Conservation (phyloP, 2,888 invertebrate genomes). For the Luperina testacea region DNA sequence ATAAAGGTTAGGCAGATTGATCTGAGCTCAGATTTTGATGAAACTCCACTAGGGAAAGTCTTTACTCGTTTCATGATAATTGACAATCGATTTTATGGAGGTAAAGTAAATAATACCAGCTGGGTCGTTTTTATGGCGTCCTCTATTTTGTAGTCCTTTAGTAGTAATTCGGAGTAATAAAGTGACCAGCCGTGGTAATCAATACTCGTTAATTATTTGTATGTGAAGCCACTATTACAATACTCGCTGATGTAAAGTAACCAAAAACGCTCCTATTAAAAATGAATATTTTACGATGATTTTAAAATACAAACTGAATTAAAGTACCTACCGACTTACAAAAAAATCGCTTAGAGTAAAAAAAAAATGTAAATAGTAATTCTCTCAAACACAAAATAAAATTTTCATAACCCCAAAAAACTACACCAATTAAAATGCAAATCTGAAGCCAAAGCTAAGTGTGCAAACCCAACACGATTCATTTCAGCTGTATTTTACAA, state of each 20-base stretch:
- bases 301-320: background rate
- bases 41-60: background rate
- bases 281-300: background rate
- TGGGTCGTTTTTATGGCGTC: constrained; percentile 1
- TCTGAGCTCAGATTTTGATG: background rate
- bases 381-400: constrained; percentile 31
- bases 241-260: background rate
- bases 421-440: constrained; percentile 60
- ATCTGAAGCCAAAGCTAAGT: constrained; percentile 43
- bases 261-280: background rate
- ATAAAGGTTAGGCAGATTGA: too few relatives aligned
- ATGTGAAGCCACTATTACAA: background rate
- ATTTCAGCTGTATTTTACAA: constrained; percentile 62
- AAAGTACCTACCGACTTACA: background rate
- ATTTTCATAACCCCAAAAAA: constrained; percentile 52
- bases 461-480: constrained; percentile 56
- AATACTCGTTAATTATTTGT: background rate
- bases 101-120: background rate
- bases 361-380: constrained; percentile 11
- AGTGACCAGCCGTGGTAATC: constrained; percentile 11
- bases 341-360: background rate
- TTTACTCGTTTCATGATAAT: background rate
- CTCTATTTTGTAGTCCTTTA: background rate
- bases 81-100: background rate
- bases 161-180: constrained; percentile 16